Percentiles rank a stretch among this genome's conserved stretches.
Conservation (phyloP, 2,113 vertebrate genomes). For the Trogon melanurus region DNA sequence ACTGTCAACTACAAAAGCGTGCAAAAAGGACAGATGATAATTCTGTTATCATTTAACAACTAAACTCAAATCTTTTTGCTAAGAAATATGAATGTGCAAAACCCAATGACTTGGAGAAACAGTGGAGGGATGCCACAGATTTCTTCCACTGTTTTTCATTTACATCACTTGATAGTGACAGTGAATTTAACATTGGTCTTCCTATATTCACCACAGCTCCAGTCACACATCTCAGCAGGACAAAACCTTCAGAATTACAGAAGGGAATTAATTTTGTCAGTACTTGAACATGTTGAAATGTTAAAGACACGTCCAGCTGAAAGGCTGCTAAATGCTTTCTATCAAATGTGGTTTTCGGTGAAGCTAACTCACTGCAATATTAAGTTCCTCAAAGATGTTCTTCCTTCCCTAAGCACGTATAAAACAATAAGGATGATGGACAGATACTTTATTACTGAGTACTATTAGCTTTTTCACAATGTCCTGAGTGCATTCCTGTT, state of each 20-base stretch:
- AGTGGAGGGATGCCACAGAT: not conserved
- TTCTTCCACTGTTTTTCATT: not conserved
- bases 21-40: not conserved
- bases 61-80: not conserved
- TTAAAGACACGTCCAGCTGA: not conserved
- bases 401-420: not conserved
- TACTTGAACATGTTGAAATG: not conserved
- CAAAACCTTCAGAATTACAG: not conserved
- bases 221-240: not conserved
- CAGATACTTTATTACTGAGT: not conserved
- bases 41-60: not conserved
- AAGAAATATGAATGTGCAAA: not conserved
- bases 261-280: not conserved
- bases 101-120: not conserved
- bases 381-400: not conserved
- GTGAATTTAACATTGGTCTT: not conserved
- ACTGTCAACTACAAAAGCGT: not conserved
- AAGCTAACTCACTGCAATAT: not conserved
- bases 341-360: not conserved
- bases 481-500: not conserved
- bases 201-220: not conserved
- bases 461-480: not conserved
- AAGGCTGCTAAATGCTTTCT: not conserved
- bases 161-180: not conserved
- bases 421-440: not conserved